Evolutionary conservation across 2,797 vertebrate species (phyloP).

Genomic region (Pipistrellus pygmaeus): DNA sequence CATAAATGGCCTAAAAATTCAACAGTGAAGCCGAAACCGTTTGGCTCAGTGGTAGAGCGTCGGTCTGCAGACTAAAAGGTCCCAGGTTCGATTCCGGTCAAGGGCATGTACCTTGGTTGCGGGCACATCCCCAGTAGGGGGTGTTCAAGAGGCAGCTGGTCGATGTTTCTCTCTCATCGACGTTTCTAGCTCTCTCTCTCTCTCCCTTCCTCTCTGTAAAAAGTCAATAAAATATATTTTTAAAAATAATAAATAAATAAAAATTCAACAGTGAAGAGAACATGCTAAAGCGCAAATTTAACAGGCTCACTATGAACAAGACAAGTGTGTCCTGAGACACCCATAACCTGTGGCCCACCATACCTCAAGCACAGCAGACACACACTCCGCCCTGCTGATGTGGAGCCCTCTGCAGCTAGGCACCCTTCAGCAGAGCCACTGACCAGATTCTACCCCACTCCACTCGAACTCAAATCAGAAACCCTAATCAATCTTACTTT

Average conservation of each 20-base stretch:
- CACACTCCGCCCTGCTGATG: neutral
- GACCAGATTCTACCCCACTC: rapidly evolving
- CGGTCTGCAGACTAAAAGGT: no score
- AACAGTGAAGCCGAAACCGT: neutral
- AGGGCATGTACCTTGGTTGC: no score
- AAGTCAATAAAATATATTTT: no score
- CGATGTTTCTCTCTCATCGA: no score
- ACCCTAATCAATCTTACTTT: neutral
- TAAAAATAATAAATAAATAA: no score
- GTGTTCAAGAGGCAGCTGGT: no score
- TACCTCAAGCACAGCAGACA: neutral
- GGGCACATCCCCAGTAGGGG: no score
- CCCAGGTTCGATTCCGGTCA: no score
- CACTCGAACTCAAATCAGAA: neutral
- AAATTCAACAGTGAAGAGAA: neutral
- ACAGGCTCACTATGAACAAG: neutral
- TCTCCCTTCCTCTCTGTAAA: no score
- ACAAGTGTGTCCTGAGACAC: neutral
- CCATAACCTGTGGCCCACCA: neutral
- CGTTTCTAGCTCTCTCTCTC: no score
- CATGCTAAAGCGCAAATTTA: neutral
- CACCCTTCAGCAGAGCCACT: no score
- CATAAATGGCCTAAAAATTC: neutral
- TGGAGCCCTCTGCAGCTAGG: neutral
- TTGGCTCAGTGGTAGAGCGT: no score